Base-by-base conservation (phyloP, 2,113 vertebrate species). In the Serranochromis macrocephalus region DNA sequence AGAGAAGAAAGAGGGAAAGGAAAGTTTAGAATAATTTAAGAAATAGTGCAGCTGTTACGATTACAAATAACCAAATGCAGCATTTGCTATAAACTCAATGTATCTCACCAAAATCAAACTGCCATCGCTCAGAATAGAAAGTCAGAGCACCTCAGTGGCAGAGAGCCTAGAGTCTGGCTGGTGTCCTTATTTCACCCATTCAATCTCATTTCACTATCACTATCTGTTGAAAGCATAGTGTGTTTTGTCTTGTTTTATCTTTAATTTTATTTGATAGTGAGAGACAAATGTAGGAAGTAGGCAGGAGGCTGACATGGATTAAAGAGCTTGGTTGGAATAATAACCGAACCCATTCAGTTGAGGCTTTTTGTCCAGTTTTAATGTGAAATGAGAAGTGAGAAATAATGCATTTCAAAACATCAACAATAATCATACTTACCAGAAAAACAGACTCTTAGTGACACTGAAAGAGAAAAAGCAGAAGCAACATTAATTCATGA, bases 381-480 rank as follows among this genome's bases (percentile, higher is more conserved):
- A 45, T 57, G n/a, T 61, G 6, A 78, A 45, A 36, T 31, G 36
- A 42, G 5, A 83, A 24, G 40, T 57, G 21, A 21, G 75, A 51
- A 78, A 33, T 78, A n/a, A 78, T 78, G 26, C 29, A 21, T 2
- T 2, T 53, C n/a, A 45, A 9, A 45, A 47, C 21, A 47, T 38
- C 3, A 21, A 40, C 7, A 86, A 54, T 63, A 82, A 82, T 47
- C 4, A 36, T 57, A 85, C 95, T 91, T 90, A 96, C 95, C 93
- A 94, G 53, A 90, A 91, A 86, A 94, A 90, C 13, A 93, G 82
- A 85, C n/a, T 89, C 42, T 93, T 89, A 75, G 93, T 89, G 82
- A 91, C 79, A 78, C 95, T 96, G 73, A 38, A 94, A 93, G 61
- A 93, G 12, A 89, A 40, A 17, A 91, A 89, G 82, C 38, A 84